Conservation (phyloP, 2,113 vertebrate species). For the Catharus fuscescens region DNA sequence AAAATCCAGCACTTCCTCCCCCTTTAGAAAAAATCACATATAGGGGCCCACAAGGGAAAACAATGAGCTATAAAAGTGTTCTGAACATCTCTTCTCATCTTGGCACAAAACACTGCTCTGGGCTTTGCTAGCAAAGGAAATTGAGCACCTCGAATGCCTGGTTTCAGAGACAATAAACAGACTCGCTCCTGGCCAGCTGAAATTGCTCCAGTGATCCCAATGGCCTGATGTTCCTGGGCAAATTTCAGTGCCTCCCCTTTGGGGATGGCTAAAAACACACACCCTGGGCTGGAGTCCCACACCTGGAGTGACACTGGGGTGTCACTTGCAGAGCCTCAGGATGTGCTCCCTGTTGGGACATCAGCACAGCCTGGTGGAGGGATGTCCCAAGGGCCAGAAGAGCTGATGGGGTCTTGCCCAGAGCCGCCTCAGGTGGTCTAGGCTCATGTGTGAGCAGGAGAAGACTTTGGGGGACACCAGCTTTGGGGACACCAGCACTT, state of each 20-base stretch:
- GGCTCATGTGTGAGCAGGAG: background rate
- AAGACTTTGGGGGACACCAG: background rate
- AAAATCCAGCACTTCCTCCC: background rate
- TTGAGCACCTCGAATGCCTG: background rate
- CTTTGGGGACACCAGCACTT: background rate
- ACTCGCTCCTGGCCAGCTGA: constrained; percentile 14
- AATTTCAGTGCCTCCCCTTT: background rate
- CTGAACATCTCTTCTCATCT: background rate
- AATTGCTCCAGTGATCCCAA: background rate
- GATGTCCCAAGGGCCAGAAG: background rate
- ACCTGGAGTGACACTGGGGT: background rate
- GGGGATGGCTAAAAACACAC: fast-evolving
- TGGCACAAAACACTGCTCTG: constrained; percentile 19
- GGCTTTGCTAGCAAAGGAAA: background rate
- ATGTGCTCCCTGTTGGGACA: fast-evolving
- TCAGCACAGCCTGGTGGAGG: fast-evolving
- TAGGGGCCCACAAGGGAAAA: background rate
- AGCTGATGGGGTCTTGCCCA: background rate
- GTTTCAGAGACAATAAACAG: constrained; percentile 18
- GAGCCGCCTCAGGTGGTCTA: background rate
- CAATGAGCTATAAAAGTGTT: background rate
- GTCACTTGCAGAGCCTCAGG: background rate
- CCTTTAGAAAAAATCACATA: background rate
- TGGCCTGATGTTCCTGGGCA: background rate
- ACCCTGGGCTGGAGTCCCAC: background rate